Base-by-base conservation (phyloP, 1,140 invertebrate species). In the Platyura marginata region DNA sequence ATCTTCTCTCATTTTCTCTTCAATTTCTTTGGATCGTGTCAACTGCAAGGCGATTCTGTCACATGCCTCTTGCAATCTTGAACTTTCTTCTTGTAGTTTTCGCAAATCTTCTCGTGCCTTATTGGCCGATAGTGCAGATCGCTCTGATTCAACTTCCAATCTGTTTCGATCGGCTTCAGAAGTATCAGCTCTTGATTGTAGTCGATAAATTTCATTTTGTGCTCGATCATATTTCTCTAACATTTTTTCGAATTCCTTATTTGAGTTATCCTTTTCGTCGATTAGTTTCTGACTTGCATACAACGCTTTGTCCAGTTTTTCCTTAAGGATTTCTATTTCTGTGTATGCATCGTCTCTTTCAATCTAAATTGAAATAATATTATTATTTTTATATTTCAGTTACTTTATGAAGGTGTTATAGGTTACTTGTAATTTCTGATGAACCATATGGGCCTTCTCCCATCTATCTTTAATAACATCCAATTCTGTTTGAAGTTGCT, bases 161-260 rank as follows among this genome's bases (percentile, higher is more conserved):
- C 85, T 69, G 49, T 90, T 85, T 55, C 84, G 81, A 56, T 93
- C 88, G 0, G 81, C 79, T 61, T 90, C 82, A 34, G 80, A 68
- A 11, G 81, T 77, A 44, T 94, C 88, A 59, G 89, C 73, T 52
- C 84, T 82, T 43, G 83, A 85, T 59, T 91, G 85, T 22, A 91
- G 60, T 33, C 88, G 74, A 57, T 86, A 90, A 23, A 88, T 72
- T 59, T 93, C 87, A 51, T 79, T 85, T 59, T 93, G 86, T 2
- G 79, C 77, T 51, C 86, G 81, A 64, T 93, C 89, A 59, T 89
- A 88, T 70, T 92, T 92, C 64, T 92, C 89, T 49, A 89, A 64
- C 63, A 91, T 76, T 64, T 89, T 84, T 53, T 93, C 87, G 56
- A 88, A 82, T 64, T 94, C 89, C 63, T 86, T 86, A 64, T 83